Evolutionary conservation across 1,140 invertebrate genomes (phyloP), one percentile per base, ranked within the genome.

Genomic region (Neotoxoptera formosana): DNA sequence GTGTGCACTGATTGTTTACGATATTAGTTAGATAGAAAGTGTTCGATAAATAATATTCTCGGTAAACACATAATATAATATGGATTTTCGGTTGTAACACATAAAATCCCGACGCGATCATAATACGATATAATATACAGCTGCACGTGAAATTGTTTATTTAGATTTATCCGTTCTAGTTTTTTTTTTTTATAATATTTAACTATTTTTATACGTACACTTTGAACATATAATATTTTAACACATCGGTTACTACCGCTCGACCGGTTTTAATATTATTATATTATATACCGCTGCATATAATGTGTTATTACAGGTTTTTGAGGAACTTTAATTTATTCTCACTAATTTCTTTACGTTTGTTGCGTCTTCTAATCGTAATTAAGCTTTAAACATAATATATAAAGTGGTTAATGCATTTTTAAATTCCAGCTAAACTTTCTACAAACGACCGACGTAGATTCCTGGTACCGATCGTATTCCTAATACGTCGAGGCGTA

Each of bases 301-400:
- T n/a, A n/a, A n/a, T n/a, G n/a, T 17, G 17, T 88, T n/a, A 88
- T 34, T 89, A 90, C 89, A n/a, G 53, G 89, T 90, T 90, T n/a
- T 90, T 60, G 17, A 87, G n/a, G 7, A 53, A 53, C 87, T 36
- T 89, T 36, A 89, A 89, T 89, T 56, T 56, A 89, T 89, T 56
- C 51, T 89, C 8, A 36, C 34, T 56, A 36, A 36, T 56, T 53
- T 56, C 36, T 36, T 88, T 36, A 53, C n/a, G 0, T 88, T 36
- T 53, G 21, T 89, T 89, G 51, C n/a, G n/a, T n/a, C n/a, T n/a
- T 89, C 36, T 89, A 53, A 89, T 89, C 4, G 11, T 56, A 89
- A 56, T 89, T 53, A 56, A 56, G 47, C 88, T 89, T 88, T 53
- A 36, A n/a, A 86, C n/a, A n/a, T n/a, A n/a, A n/a, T n/a, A n/a